phyloP scores from a whole-genome alignment of 2,113 vertebrate genomes.

The Platichthys stellatus region DNA sequence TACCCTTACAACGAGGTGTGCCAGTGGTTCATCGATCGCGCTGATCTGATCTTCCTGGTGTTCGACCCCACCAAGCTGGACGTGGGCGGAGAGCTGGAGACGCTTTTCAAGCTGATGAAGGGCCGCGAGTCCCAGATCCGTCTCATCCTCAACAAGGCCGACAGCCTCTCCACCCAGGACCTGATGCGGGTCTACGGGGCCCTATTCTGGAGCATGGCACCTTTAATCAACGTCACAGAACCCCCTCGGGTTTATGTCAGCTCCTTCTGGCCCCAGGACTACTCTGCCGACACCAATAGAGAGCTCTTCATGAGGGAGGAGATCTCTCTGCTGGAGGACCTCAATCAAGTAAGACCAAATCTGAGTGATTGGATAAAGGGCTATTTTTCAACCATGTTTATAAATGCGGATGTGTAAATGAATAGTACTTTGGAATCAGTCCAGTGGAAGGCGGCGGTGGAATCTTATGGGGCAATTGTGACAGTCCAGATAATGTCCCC shows the following conservation, averaged over 20 bases:
- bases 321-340: constrained; percentile 94
- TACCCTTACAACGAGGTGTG: constrained; percentile 98
- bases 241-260: constrained; percentile 96
- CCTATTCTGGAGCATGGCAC: constrained; percentile 98
- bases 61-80: constrained; percentile 98
- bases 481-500: no score
- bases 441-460: no score
- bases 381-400: no score
- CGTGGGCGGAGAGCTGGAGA: constrained; percentile 94
- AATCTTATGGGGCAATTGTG: no score
- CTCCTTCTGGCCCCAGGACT: constrained; percentile 97
- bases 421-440: no score
- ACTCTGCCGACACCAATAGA: constrained; percentile 88
- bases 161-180: constrained; percentile 93
- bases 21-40: constrained; percentile 99
- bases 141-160: constrained; percentile 97
- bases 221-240: constrained; percentile 95
- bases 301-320: constrained; percentile 96
- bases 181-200: constrained; percentile 98
- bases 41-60: constrained; percentile 96
- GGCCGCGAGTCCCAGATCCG: constrained; percentile 97
- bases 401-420: no score
- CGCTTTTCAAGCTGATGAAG: constrained; percentile 95
- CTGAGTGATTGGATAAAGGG: no score
- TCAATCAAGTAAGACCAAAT: constrained; percentile 85